Conservation (phyloP, 2,888 invertebrate species). For the Eupeodes latifasciatus region DNA sequence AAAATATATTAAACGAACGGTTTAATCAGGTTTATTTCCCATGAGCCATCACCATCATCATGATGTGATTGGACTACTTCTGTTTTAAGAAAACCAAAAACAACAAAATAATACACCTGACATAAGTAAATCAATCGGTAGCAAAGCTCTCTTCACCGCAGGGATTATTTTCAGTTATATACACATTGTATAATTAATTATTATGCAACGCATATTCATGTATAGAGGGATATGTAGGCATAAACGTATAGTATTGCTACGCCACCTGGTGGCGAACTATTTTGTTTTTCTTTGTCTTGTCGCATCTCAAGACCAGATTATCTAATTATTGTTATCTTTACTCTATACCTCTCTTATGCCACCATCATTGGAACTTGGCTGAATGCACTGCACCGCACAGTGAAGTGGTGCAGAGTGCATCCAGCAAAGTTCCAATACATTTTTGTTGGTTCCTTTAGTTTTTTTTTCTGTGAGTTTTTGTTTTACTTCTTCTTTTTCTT, state of each 20-base stretch:
- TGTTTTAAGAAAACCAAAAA: background rate
- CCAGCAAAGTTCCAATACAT: background rate
- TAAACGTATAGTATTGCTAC: background rate
- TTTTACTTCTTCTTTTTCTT: slow-evolving; percentile 24
- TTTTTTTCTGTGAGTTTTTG: slow-evolving; percentile 17
- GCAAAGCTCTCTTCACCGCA: slow-evolving; percentile 30
- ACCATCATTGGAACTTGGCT: background rate
- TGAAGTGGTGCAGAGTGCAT: background rate
- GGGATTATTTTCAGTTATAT: slow-evolving; percentile 17
- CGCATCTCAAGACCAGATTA: slow-evolving; percentile 34
- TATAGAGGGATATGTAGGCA: slow-evolving; percentile 1
- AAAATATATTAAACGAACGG: slow-evolving; percentile 29
- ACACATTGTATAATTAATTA: slow-evolving; percentile 57
- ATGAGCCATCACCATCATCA: background rate
- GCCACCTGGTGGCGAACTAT: slow-evolving; percentile 35
- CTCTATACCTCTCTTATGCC: slow-evolving; percentile 15
- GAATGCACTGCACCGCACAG: background rate
- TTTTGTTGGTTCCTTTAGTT: slow-evolving; percentile 54
- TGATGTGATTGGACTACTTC: slow-evolving; percentile 1
- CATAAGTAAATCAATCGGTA: slow-evolving; percentile 67
- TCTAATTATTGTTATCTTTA: slow-evolving; percentile 45
- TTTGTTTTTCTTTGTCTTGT: slow-evolving; percentile 9
- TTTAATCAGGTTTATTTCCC: slow-evolving; percentile 54
- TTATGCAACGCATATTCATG: slow-evolving; percentile 48
- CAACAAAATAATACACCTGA: slow-evolving; percentile 54